These are phyloP conservation scores for Brachyptera risi DNA, from an alignment of 2,888 invertebrate genomes.

Conservation along the genomic window DNA sequence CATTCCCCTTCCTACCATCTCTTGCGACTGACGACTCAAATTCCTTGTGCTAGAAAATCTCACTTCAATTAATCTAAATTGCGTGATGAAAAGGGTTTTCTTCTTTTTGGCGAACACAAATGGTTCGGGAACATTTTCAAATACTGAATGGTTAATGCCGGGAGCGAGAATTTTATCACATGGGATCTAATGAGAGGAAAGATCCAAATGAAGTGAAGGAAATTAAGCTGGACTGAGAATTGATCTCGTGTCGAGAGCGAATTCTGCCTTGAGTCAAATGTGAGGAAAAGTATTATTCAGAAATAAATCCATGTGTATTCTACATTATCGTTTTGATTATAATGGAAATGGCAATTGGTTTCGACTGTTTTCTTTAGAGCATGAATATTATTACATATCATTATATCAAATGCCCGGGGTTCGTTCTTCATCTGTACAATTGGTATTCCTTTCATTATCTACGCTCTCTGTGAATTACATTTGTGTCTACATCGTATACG, in stretches of 20 bases:
- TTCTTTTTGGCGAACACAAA: constrained; percentile 8
- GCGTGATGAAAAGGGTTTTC: constrained; percentile 20
- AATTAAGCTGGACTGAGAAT: constrained; percentile 8
- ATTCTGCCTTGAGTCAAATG: background rate
- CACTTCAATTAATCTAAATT: constrained; percentile 29
- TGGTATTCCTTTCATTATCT: too few species aligned
- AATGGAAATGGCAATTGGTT: background rate
- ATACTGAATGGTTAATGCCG: constrained; percentile 11
- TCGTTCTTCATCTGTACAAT: too few species aligned
- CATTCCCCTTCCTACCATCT: too few species aligned
- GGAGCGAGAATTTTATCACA: background rate
- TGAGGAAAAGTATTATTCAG: constrained; percentile 1
- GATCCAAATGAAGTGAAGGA: constrained; percentile 4
- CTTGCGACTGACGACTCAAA: constrained; percentile 13
- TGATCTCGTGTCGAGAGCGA: background rate
- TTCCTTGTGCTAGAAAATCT: constrained; percentile 25
- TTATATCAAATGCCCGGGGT: too few species aligned
- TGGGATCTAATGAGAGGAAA: background rate
- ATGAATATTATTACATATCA: too few species aligned
- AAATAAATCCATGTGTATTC: too few species aligned
- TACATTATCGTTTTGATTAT: too few species aligned
- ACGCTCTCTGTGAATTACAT: too few species aligned
- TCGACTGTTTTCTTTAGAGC: too few species aligned
- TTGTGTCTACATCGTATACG: too few species aligned
- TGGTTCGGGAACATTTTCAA: constrained; percentile 9